Conservation (phyloP, 2,113 vertebrate species). For the Zootoca vivipara region DNA sequence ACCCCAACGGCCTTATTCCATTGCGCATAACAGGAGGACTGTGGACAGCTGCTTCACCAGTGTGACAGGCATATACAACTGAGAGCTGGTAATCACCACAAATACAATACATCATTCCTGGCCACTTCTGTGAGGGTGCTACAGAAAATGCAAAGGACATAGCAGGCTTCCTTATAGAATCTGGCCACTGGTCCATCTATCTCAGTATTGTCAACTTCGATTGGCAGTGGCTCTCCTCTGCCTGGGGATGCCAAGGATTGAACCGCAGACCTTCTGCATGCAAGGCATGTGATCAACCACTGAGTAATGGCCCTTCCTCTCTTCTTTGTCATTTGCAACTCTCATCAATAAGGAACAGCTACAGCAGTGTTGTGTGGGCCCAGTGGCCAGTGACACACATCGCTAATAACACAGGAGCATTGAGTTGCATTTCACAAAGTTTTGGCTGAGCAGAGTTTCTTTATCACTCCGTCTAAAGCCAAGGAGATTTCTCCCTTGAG, state of each 20-base stretch:
- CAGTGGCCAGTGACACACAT: too few relatives aligned
- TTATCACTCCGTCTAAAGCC: not conserved
- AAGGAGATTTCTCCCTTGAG: not conserved
- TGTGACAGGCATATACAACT: not conserved
- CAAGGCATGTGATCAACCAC: not conserved
- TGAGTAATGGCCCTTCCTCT: not conserved
- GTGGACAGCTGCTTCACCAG: not conserved
- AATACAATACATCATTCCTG: not conserved
- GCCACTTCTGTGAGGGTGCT: not conserved
- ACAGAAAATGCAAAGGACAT: too few relatives aligned
- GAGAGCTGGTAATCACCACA: not conserved
- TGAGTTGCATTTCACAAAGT: not conserved
- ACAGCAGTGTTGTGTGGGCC: not conserved
- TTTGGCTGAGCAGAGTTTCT: not conserved
- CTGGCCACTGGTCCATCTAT: too few relatives aligned
- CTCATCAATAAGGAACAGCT: not conserved
- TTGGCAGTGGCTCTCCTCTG: too few relatives aligned
- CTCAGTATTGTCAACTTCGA: too few relatives aligned
- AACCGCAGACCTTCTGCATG: too few relatives aligned
- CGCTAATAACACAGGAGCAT: not conserved
- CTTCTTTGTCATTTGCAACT: not conserved
- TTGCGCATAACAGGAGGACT: not conserved
- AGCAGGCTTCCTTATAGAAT: too few relatives aligned
- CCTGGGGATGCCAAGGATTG: too few relatives aligned
- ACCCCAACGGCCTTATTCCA: not conserved